These are phyloP conservation scores for Gymnobelideus leadbeateri DNA, from an alignment of 2,113 vertebrate species.

Conservation along the genomic window DNA sequence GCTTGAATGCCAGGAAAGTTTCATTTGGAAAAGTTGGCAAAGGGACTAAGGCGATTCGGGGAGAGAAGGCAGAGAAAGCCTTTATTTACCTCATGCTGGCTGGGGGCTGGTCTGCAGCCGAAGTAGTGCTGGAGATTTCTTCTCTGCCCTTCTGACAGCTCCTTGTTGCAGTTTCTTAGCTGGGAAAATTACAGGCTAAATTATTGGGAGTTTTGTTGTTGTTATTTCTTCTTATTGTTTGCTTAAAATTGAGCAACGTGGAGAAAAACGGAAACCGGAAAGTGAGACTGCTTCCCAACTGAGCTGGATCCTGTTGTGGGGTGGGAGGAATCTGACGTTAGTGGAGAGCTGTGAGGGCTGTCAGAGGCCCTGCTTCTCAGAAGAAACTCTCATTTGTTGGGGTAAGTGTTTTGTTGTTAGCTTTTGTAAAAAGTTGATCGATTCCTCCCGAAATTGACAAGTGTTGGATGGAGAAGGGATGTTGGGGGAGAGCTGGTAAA, in stretches of 20 bases:
- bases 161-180: not conserved
- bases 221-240: not conserved
- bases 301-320: not conserved
- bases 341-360: not conserved
- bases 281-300: not conserved
- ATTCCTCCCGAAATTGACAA: not conserved
- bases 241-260: not conserved
- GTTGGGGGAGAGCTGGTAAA: not conserved
- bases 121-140: not conserved
- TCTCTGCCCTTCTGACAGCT: not conserved
- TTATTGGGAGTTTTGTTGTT: not conserved
- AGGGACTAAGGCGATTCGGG: not conserved
- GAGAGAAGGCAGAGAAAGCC: not conserved
- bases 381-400: not conserved
- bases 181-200: not conserved
- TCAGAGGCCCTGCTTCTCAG: not conserved
- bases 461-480: not conserved
- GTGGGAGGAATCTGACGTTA: not conserved
- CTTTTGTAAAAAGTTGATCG: not conserved
- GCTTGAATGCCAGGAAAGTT: not conserved
- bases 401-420: not conserved
- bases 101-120: not conserved
- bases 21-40: not conserved
- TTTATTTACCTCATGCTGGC: not conserved
- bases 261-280: conserved; percentile 5